Evolutionary conservation across 1,140 invertebrate species (phyloP).

Genomic region (Calephelis nemesis): DNA sequence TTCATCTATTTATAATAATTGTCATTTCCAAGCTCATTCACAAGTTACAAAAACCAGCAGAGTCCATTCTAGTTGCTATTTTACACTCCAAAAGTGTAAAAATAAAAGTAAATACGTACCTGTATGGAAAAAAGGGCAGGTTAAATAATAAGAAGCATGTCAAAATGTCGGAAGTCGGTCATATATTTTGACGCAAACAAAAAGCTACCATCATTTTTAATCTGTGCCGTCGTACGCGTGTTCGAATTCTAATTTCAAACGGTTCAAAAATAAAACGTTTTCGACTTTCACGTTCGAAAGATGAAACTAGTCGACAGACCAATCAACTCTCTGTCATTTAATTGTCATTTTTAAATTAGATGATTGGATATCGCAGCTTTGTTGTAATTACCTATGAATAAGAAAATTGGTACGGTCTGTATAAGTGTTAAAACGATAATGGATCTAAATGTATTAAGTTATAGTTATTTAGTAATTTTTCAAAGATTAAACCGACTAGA

Average conservation of each 20-base stretch:
- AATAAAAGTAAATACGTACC: constrained; percentile 3
- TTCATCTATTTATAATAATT: too few relatives aligned
- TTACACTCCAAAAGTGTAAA: background rate
- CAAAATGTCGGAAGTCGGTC: constrained; percentile 42
- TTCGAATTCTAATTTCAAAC: constrained; percentile 34
- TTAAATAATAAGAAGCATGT: constrained; percentile 32
- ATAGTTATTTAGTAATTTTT: too few relatives aligned
- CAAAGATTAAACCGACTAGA: too few relatives aligned
- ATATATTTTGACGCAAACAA: constrained; percentile 43
- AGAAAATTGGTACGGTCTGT: too few relatives aligned
- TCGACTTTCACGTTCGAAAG: constrained; percentile 20
- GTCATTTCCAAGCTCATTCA: too few relatives aligned
- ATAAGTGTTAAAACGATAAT: too few relatives aligned
- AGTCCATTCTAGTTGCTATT: background rate
- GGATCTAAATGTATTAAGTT: too few relatives aligned
- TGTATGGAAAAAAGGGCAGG: constrained; percentile 1
- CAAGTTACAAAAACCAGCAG: too few relatives aligned
- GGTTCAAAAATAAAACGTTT: constrained; percentile 37
- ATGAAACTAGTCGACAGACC: constrained; percentile 2
- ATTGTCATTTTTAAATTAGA: constrained; percentile 7
- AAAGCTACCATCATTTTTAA: constrained; percentile 12
- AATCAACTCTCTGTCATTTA: background rate
- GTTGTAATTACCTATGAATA: too few relatives aligned
- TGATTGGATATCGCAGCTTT: background rate
- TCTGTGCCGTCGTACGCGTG: constrained; percentile 8